A percentile compares a stretch with the other conserved stretches of the same genome.
Conservation (phyloP, 2,888 invertebrate genomes). For the Eupithecia exiguata region DNA sequence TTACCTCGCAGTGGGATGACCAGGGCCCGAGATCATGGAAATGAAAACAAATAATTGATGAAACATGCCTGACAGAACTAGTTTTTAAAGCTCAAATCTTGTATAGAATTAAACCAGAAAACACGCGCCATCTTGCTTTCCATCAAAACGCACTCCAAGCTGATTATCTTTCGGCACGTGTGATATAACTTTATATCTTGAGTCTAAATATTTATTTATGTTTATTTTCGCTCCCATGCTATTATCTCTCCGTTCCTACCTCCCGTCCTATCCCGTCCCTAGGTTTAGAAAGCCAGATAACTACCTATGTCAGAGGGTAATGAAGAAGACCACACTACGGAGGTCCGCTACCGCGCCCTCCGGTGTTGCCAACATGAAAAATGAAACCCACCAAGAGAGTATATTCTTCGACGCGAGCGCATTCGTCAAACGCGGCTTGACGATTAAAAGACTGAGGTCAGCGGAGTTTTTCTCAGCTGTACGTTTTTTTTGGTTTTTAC, state of each 20-base stretch:
- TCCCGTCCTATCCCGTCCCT: slow-evolving; percentile 58
- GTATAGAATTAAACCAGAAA: background rate
- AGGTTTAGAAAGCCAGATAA: slow-evolving; percentile 83
- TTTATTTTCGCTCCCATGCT: slow-evolving; percentile 39
- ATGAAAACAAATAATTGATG: too few species aligned
- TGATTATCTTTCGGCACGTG: slow-evolving; percentile 52
- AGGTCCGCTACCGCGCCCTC: slow-evolving; percentile 77
- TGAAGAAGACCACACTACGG: slow-evolving; percentile 69
- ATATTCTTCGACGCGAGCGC: slow-evolving; percentile 80
- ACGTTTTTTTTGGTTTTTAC: slow-evolving; percentile 63
- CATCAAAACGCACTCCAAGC: slow-evolving; percentile 3
- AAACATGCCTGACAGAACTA: background rate
- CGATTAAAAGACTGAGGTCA: slow-evolving; percentile 83
- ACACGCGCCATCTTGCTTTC: slow-evolving; percentile 14
- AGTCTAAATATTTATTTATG: slow-evolving; percentile 31
- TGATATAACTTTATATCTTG: slow-evolving; percentile 44
- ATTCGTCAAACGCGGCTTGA: slow-evolving; percentile 80
- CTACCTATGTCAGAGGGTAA: slow-evolving; percentile 73
- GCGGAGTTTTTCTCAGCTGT: slow-evolving; percentile 78
- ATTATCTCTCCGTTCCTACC: slow-evolving; percentile 56
- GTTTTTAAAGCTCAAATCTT: background rate
- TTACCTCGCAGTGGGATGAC: too few species aligned
- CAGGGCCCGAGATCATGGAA: too few species aligned
- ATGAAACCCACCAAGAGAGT: slow-evolving; percentile 69
- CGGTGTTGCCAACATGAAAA: slow-evolving; percentile 70